Percentiles rank a stretch among this genome's conserved stretches.
These are phyloP conservation scores for Andrena minutula DNA, from an alignment of 2,888 invertebrate genomes.

Conservation along the genomic window DNA sequence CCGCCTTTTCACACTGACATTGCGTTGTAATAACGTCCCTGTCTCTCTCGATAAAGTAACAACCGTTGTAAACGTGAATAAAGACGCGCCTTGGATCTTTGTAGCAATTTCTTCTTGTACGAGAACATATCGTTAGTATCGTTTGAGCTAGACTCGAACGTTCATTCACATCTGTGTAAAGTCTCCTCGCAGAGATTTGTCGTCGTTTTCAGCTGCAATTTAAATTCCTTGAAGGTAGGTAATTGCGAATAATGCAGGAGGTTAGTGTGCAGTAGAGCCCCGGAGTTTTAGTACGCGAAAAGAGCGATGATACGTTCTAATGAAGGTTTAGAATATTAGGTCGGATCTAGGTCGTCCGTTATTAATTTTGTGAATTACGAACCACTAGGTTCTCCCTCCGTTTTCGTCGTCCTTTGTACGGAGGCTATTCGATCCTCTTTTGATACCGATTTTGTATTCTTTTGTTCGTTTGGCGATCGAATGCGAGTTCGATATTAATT, in stretches of 20 bases:
- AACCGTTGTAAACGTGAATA: conserved; percentile 41
- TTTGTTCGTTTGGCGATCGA: conserved; percentile 41
- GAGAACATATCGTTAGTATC: neutral
- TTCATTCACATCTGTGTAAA: no score
- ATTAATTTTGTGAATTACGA: conserved; percentile 51
- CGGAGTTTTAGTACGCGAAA: conserved; percentile 8
- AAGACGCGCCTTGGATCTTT: conserved; percentile 11
- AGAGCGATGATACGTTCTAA: conserved; percentile 35
- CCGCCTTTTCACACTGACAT: neutral
- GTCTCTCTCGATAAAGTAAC: conserved; percentile 32
- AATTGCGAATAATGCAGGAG: neutral
- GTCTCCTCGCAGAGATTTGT: neutral
- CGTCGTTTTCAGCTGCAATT: neutral
- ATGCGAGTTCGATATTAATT: conserved; percentile 49
- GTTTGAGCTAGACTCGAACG: neutral
- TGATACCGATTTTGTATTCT: conserved; percentile 43
- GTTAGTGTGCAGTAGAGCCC: neutral
- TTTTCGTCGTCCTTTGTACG: conserved; percentile 30
- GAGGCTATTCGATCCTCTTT: conserved; percentile 22
- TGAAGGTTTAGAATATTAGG: conserved; percentile 29
- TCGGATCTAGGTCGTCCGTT: conserved; percentile 35
- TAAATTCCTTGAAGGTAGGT: neutral
- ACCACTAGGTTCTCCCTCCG: conserved; percentile 17
- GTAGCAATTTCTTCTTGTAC: conserved; percentile 5
- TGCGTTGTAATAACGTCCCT: conserved; percentile 26